A percentile compares a stretch with the other conserved stretches of the same genome.
Conservation (phyloP, 2,888 invertebrate species). For the Erebia palarica region DNA sequence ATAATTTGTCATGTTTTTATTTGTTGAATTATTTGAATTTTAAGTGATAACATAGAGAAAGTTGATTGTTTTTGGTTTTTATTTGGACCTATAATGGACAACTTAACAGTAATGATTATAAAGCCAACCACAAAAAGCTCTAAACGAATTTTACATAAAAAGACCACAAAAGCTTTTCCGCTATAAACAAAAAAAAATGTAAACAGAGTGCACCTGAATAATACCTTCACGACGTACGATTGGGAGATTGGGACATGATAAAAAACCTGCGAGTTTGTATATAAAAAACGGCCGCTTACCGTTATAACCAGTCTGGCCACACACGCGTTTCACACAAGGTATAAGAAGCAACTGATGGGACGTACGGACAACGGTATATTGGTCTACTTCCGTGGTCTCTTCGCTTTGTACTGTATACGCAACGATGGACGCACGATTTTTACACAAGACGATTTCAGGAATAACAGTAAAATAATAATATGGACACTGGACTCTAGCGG, state of each 20-base stretch:
- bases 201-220: slow-evolving; percentile 3
- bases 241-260: not conserved
- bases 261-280: not conserved
- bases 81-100: no score
- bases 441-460: not conserved
- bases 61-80: no score
- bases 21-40: no score
- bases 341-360: slow-evolving; percentile 61
- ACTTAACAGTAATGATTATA: no score
- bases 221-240: no score
- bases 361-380: slow-evolving; percentile 64
- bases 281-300: slow-evolving; percentile 51
- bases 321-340: slow-evolving; percentile 56
- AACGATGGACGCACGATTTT: not conserved
- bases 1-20: not conserved
- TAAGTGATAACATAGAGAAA: no score
- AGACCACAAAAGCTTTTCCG: not conserved
- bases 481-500: no score
- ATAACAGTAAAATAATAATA: not conserved
- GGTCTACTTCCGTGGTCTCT: slow-evolving; percentile 62
- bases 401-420: slow-evolving; percentile 25
- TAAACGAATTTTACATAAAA: not conserved
- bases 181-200: not conserved
- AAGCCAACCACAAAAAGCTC: not conserved
- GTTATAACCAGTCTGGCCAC: slow-evolving; percentile 47